Conservation (phyloP, 2,113 vertebrate genomes). For the Arvicanthis niloticus region DNA sequence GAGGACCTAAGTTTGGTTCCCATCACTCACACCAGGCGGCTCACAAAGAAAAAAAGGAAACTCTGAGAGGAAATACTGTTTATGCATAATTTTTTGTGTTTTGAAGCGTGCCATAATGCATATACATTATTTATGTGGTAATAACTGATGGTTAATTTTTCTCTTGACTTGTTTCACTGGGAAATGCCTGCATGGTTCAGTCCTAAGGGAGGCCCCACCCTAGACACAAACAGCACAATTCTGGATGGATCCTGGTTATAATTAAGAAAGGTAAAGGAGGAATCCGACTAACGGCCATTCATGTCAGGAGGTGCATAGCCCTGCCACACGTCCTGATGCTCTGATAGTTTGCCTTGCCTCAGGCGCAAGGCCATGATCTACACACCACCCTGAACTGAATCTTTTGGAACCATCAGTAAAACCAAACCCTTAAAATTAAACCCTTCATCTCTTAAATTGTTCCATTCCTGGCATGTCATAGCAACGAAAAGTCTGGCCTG, state of each 20-base stretch:
- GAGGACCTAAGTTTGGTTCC: neutral
- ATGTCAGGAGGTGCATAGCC: neutral
- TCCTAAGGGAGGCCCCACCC: neutral
- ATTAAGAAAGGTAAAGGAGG: neutral
- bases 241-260: neutral
- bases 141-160: neutral
- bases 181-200: neutral
- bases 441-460: neutral
- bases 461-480: neutral
- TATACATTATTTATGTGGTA: neutral
- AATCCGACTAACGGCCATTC: too few species aligned
- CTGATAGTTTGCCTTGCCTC: neutral
- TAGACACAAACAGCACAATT: neutral
- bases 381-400: rapidly evolving
- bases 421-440: neutral
- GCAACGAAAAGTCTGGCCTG: neutral
- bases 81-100: neutral
- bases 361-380: neutral
- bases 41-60: neutral
- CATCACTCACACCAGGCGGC: neutral
- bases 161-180: neutral
- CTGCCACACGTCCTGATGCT: too few species aligned
- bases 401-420: neutral
- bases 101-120: neutral
- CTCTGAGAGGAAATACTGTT: neutral